A percentile compares a stretch with the other conserved stretches of the same genome.
phyloP scores from a whole-genome alignment of 2,888 invertebrate species.

The Chymomyza caudatula region DNA sequence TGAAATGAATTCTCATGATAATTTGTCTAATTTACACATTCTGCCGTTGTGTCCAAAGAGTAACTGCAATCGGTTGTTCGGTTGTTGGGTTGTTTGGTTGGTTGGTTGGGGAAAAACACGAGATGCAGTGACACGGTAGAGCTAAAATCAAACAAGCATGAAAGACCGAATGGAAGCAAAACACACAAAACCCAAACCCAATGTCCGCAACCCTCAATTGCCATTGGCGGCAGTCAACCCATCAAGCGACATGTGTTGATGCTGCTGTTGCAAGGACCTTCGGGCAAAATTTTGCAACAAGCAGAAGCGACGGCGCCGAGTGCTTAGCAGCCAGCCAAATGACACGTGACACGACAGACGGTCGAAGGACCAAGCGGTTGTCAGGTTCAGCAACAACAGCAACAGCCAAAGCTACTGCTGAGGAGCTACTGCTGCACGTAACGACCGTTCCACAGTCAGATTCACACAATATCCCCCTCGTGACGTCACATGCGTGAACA shows the following conservation, averaged over 20 bases:
- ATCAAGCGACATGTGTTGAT: neutral
- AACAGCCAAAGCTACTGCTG: no score
- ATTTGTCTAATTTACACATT: constrained; percentile 15
- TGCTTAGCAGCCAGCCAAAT: constrained; percentile 14
- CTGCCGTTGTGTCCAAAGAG: neutral
- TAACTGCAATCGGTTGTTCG: neutral
- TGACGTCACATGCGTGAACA: constrained; percentile 66
- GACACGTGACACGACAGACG: constrained; percentile 32
- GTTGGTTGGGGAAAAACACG: neutral
- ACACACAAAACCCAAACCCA: neutral
- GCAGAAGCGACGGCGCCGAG: neutral
- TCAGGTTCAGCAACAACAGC: neutral
- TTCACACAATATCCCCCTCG: neutral
- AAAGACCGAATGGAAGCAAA: neutral
- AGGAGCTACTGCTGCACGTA: constrained; percentile 25
- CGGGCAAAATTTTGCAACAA: constrained; percentile 2
- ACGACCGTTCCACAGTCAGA: constrained; percentile 3
- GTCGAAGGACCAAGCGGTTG: constrained; percentile 8
- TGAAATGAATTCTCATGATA: constrained; percentile 9
- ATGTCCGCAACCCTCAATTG: neutral
- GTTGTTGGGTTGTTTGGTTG: neutral
- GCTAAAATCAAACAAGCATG: constrained; percentile 2
- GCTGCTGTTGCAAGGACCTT: neutral
- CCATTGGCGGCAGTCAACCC: neutral
- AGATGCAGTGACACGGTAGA: neutral